A percentile compares a stretch with the other conserved stretches of the same genome.
Conservation (phyloP, 2,797 vertebrate genomes). For the Alouatta caraya region DNA sequence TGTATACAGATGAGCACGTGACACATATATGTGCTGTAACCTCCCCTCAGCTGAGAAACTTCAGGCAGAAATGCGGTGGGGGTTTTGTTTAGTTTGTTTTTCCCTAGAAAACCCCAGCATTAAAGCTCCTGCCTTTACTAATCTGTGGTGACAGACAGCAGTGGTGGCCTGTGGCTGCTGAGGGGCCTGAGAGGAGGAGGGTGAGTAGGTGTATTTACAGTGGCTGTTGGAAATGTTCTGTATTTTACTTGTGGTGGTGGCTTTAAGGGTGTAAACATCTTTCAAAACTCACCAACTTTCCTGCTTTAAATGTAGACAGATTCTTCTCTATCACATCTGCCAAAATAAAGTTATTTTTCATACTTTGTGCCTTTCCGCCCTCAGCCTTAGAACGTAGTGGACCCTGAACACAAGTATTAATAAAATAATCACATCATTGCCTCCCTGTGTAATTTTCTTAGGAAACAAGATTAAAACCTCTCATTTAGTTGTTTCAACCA, state of each 20-base stretch:
- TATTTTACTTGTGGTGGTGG: background rate
- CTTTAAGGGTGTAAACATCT: background rate
- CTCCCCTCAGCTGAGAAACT: background rate
- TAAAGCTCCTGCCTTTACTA: background rate
- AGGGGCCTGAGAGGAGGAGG: background rate
- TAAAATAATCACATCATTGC: background rate
- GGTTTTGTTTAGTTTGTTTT: no score
- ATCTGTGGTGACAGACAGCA: background rate
- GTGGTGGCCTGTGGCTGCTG: no score
- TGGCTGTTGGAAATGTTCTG: background rate
- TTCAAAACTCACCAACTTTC: background rate
- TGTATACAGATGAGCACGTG: background rate
- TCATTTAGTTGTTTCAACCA: background rate
- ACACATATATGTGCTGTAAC: background rate
- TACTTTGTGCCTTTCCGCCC: background rate
- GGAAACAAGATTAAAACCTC: background rate
- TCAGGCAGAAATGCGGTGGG: background rate
- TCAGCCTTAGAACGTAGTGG: background rate
- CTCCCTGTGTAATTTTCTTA: background rate
- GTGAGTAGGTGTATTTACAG: background rate
- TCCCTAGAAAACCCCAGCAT: background rate
- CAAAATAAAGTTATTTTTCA: background rate
- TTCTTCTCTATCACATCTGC: background rate
- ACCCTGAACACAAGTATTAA: background rate
- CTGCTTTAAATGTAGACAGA: background rate